Base-by-base conservation (phyloP, 2,797 vertebrate species). In the Sylvilagus floridanus region DNA sequence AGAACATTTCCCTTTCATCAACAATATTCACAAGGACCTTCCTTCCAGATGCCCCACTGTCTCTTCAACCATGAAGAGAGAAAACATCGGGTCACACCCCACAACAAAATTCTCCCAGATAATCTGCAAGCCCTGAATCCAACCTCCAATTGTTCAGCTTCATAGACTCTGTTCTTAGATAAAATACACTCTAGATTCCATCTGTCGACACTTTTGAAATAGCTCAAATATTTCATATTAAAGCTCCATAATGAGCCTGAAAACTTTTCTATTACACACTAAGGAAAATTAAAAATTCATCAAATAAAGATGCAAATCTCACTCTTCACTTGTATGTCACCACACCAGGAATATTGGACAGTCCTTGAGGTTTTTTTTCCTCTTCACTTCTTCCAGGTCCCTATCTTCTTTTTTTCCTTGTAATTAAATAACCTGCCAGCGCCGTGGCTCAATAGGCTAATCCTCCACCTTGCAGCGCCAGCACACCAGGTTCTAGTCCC, bases 171-270 rank as follows among this genome's bases (percentile, higher is more conserved):
- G 24, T 88, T 86, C 28, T 68, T 62, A 63, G 14, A 93, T 90
- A 75, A 82, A 93, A 60, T 92, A 37, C 26, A 81, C 62, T n/a
- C 50, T 42, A 52, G 63, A 95, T 77, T 84, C 91, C 30, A 57
- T 22, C 30, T 65, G 26, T 35, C 72, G 84, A 91, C 92, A 78
- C 8, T 60, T 66, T 57, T 2, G n/a, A 24, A 83, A 90, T 14
- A 82, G 16, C 62, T 77, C 13, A 63, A 47, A 73, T n/a, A 69
- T 7, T 84, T 24, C 50, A 72, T 30, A 24, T 2, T 6, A 7
- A 9, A 47, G n/a, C 30, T 86, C 37, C 30, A 35, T 42, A 62
- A 63, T 28, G 54, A 37, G 26, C n/a, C 82, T 28, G 13, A 72
- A 87, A 86, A 60, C 24, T n/a, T n/a, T 19, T 84, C 1, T 0